phyloP scores from a whole-genome alignment of 2,797 vertebrate genomes.

The Dallia pectoralis region DNA sequence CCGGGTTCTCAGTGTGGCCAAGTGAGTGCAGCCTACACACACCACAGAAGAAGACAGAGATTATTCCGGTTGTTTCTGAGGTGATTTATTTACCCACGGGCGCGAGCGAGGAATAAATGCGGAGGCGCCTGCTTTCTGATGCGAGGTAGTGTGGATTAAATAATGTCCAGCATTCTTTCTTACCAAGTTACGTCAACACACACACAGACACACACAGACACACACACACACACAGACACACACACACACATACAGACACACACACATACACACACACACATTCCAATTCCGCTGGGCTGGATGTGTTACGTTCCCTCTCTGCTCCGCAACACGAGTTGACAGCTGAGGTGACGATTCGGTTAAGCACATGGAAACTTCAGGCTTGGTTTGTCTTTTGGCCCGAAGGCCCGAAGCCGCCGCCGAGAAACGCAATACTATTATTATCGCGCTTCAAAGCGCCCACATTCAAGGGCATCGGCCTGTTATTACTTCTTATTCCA shows the following conservation, averaged over 20 bases:
- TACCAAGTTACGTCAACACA: background rate
- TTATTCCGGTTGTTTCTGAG: slow-evolving; percentile 23
- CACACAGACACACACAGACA: background rate
- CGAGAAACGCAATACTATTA: background rate
- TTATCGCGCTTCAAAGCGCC: background rate
- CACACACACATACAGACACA: background rate
- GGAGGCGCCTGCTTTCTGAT: slow-evolving; percentile 35
- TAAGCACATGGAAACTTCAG: slow-evolving; percentile 21
- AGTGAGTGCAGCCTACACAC: slow-evolving; percentile 9
- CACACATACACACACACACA: background rate
- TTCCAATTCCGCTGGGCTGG: background rate
- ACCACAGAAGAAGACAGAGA: slow-evolving; percentile 8
- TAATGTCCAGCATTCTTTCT: slow-evolving; percentile 34
- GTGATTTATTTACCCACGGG: slow-evolving; percentile 45
- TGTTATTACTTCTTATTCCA: background rate
- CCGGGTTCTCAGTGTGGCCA: slow-evolving; percentile 3
- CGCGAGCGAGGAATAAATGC: slow-evolving; percentile 34
- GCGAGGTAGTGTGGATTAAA: slow-evolving; percentile 53
- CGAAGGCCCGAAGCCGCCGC: background rate
- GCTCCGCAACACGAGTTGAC: slow-evolving; percentile 21
- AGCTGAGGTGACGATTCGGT: slow-evolving; percentile 37
- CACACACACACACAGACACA: background rate
- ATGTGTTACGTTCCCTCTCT: background rate
- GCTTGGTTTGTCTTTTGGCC: background rate
- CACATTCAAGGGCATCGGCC: background rate